These are phyloP conservation scores for Augochlora pura DNA, from an alignment of 1,140 invertebrate species.

Conservation along the genomic window DNA sequence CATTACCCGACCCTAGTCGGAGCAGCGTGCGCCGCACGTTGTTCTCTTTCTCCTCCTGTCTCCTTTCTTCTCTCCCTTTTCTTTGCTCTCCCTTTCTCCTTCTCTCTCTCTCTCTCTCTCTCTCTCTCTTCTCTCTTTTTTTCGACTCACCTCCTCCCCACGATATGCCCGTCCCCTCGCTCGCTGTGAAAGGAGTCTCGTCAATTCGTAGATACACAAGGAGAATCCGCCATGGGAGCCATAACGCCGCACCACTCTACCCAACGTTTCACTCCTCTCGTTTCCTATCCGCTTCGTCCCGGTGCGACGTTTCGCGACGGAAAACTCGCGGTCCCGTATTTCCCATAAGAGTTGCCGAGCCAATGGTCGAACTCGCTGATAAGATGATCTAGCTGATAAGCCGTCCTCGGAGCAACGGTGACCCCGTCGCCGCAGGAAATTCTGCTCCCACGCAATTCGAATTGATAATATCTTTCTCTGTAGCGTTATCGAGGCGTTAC, in stretches of 20 bases:
- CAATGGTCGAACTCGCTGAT: background rate
- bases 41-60: background rate
- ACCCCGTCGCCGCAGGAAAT: too few relatives aligned
- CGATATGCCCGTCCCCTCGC: background rate
- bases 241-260: conserved; percentile 23
- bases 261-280: background rate
- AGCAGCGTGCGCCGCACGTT: conserved; percentile 15
- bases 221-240: conserved; percentile 22
- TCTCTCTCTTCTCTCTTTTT: background rate
- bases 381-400: too few relatives aligned
- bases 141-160: background rate
- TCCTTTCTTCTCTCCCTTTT: conserved; percentile 2
- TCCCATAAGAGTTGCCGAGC: conserved; percentile 27
- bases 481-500: too few relatives aligned
- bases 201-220: conserved; percentile 30
- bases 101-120: background rate
- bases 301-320: background rate
- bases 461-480: too few relatives aligned
- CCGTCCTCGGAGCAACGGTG: too few relatives aligned
- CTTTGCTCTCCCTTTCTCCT: background rate
- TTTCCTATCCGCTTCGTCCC: background rate
- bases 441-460: too few relatives aligned
- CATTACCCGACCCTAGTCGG: conserved; percentile 55
- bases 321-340: conserved; percentile 19
- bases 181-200: conserved; percentile 35